A percentile compares a stretch with the other conserved stretches of the same genome.
phyloP scores from a whole-genome alignment of 2,797 vertebrate species.

The Siniperca obscura region DNA sequence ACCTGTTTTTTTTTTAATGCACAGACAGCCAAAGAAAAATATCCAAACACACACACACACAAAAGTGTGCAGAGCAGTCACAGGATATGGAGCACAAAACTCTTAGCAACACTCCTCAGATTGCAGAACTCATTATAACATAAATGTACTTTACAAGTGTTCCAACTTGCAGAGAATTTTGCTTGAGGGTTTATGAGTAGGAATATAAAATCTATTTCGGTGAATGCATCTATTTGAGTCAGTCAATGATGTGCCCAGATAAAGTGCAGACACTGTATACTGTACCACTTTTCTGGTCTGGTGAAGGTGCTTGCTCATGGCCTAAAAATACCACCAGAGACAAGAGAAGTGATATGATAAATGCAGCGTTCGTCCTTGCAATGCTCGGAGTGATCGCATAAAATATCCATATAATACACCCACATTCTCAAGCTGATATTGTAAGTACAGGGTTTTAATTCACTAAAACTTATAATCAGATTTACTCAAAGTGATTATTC shows the following conservation, averaged over 20 bases:
- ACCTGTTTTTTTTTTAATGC: conserved; percentile 24
- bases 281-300: conserved; percentile 60
- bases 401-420: conserved; percentile 32
- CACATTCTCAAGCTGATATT: background rate
- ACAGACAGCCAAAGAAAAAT: conserved; percentile 21
- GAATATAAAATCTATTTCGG: conserved; percentile 59
- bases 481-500: background rate
- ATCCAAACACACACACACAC: conserved; percentile 22
- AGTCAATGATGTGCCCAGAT: conserved; percentile 63
- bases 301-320: conserved; percentile 64
- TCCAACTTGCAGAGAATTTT: conserved; percentile 35
- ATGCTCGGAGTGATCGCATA: conserved; percentile 13
- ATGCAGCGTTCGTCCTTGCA: conserved; percentile 74
- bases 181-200: conserved; percentile 31
- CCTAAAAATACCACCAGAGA: conserved; percentile 78
- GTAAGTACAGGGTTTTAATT: conserved; percentile 15
- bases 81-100: conserved; percentile 44
- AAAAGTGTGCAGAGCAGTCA: conserved; percentile 35
- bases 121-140: conserved; percentile 14
- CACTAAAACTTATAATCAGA: background rate
- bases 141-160: background rate
- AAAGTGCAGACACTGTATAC: conserved; percentile 69
- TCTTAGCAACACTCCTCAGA: background rate
- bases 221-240: conserved; percentile 36
- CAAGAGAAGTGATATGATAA: conserved; percentile 77